Evolutionary conservation across 1,140 invertebrate genomes (phyloP).

Genomic region (Trichonephila clavata): DNA sequence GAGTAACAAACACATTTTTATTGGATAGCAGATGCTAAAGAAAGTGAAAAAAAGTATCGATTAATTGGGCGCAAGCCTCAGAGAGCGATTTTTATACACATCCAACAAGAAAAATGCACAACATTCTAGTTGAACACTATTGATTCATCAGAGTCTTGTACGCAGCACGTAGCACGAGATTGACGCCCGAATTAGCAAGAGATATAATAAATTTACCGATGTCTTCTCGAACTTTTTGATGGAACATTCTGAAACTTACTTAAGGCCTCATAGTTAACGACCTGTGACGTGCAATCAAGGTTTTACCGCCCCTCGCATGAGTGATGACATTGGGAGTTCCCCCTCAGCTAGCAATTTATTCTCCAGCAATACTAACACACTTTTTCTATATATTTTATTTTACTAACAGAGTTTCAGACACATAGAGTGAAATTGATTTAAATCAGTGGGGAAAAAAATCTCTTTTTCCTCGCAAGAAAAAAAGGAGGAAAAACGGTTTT

Average conservation of each 20-base stretch:
- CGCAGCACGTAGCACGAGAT: neutral
- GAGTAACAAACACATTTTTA: slow-evolving; percentile 27
- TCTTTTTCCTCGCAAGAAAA: neutral
- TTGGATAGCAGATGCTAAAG: neutral
- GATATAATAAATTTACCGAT: slow-evolving; percentile 65
- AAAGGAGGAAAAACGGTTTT: neutral
- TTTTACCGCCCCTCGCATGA: slow-evolving; percentile 43
- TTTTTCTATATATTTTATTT: neutral
- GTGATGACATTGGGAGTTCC: slow-evolving; percentile 48
- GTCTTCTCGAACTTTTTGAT: slow-evolving; percentile 55
- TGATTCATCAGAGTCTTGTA: slow-evolving; percentile 61
- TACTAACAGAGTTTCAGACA: neutral
- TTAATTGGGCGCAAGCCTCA: neutral
- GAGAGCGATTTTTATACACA: slow-evolving; percentile 7
- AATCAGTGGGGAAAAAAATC: slow-evolving; percentile 27
- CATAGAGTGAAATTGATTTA: slow-evolving; percentile 40
- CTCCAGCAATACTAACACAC: neutral
- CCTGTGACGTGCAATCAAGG: slow-evolving; percentile 71
- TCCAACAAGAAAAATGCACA: neutral
- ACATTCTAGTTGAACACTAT: slow-evolving; percentile 17
- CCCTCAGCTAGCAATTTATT: slow-evolving; percentile 51
- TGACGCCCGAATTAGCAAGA: slow-evolving; percentile 52
- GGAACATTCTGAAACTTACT: slow-evolving; percentile 60
- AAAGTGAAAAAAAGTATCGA: slow-evolving; percentile 32
- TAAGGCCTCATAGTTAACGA: slow-evolving; percentile 69